Evolutionary conservation across 2,113 vertebrate species (phyloP).

Genomic region (Siniperca knerii): DNA sequence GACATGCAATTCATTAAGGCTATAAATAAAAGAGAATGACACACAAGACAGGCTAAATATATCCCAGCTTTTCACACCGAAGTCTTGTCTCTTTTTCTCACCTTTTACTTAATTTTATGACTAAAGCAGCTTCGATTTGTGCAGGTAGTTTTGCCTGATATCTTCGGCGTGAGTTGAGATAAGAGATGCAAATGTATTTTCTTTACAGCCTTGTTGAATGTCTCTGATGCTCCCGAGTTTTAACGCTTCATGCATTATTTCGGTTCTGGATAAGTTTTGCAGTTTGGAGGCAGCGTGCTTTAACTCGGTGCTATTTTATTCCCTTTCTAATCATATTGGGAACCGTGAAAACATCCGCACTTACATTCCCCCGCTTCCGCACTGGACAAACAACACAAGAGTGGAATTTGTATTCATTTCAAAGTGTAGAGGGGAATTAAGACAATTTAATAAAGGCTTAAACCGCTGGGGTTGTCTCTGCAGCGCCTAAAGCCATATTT

Average conservation of each 20-base stretch:
- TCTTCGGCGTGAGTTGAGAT: background rate
- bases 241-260: conserved; percentile 15
- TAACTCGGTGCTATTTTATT: conserved; percentile 33
- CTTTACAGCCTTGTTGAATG: conserved; percentile 2
- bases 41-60: conserved; percentile 45
- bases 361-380: conserved; percentile 10
- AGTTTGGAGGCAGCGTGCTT: conserved; percentile 13
- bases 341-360: conserved; percentile 48
- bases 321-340: conserved; percentile 52
- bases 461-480: conserved; percentile 71
- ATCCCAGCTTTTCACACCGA: conserved; percentile 25
- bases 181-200: conserved; percentile 5
- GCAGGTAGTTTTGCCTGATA: background rate
- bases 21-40: conserved; percentile 56
- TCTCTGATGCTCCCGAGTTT: background rate
- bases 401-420: conserved; percentile 64
- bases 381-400: conserved; percentile 72
- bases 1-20: conserved; percentile 44
- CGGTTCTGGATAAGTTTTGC: conserved; percentile 25
- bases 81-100: conserved; percentile 12
- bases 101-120: conserved; percentile 32
- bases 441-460: conserved; percentile 77
- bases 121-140: conserved; percentile 5
- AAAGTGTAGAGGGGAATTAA: conserved; percentile 76
- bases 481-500: conserved; percentile 77